Conservation (phyloP, 2,888 invertebrate genomes). For the Epistrophe grossulariae region DNA sequence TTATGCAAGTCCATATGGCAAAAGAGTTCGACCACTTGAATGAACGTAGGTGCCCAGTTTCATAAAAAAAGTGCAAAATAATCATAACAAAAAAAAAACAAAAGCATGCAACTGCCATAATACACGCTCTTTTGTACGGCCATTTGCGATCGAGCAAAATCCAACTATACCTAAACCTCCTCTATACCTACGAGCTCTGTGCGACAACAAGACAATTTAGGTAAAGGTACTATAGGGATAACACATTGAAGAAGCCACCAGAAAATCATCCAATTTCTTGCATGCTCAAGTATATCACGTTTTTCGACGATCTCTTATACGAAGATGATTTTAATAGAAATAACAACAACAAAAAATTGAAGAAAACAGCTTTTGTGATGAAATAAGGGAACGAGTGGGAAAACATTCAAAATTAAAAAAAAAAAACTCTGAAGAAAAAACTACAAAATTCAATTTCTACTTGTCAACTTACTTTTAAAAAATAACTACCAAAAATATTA, state of each 20-base stretch:
- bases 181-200: conserved; percentile 3
- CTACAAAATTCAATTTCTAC: conserved; percentile 26
- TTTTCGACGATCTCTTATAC: conserved; percentile 61
- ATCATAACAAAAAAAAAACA: not conserved
- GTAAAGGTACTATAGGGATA: conserved; percentile 16
- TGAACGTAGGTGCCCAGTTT: conserved; percentile 53
- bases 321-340: conserved; percentile 10
- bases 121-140: conserved; percentile 64
- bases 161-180: not conserved
- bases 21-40: conserved; percentile 36
- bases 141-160: conserved; percentile 47
- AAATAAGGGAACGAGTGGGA: conserved; percentile 59
- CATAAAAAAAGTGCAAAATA: conserved; percentile 5
- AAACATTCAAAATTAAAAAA: not conserved
- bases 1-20: conserved; percentile 49
- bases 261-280: conserved; percentile 77
- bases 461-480: conserved; percentile 19
- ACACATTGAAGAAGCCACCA: conserved; percentile 71
- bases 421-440: not conserved
- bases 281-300: conserved; percentile 77
- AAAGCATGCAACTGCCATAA: conserved; percentile 65
- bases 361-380: conserved; percentile 57
- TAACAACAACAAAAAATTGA: not conserved
- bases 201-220: conserved; percentile 68
- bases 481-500: too few relatives aligned